Conservation (phyloP, 2,888 invertebrate genomes). For the Mactromeris polynyma region DNA sequence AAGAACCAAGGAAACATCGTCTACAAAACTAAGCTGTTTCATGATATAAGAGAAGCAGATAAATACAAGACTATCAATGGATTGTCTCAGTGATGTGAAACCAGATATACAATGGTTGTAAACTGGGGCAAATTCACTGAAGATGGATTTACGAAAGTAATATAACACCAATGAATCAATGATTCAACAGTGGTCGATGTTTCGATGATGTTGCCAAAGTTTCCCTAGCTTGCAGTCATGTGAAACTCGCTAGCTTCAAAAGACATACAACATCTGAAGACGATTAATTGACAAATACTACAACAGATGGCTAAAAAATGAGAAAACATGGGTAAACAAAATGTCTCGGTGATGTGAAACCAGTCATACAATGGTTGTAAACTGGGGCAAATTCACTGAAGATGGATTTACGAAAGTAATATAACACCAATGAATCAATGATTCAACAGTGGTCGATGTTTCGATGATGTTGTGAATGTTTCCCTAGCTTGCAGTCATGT, state of each 20-base stretch:
- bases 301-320: too few species aligned
- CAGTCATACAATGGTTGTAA: conserved; percentile 16
- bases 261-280: too few species aligned
- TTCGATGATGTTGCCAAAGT: background rate
- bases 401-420: conserved; percentile 15
- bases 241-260: too few species aligned
- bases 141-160: conserved; percentile 14
- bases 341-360: conserved; percentile 24
- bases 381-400: conserved; percentile 26
- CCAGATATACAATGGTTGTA: conserved; percentile 15
- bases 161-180: conserved; percentile 23
- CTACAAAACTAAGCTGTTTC: too few species aligned
- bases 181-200: background rate
- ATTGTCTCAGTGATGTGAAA: conserved; percentile 21
- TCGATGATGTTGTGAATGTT: background rate
- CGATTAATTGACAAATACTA: too few species aligned
- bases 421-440: conserved; percentile 23
- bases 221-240: background rate
- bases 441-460: background rate
- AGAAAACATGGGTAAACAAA: too few species aligned
- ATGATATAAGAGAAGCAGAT: too few species aligned
- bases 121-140: conserved; percentile 25
- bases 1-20: too few species aligned
- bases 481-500: background rate
- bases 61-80: too few species aligned